Conservation (phyloP, 2,113 vertebrate species). For the Zosterops lateralis region DNA sequence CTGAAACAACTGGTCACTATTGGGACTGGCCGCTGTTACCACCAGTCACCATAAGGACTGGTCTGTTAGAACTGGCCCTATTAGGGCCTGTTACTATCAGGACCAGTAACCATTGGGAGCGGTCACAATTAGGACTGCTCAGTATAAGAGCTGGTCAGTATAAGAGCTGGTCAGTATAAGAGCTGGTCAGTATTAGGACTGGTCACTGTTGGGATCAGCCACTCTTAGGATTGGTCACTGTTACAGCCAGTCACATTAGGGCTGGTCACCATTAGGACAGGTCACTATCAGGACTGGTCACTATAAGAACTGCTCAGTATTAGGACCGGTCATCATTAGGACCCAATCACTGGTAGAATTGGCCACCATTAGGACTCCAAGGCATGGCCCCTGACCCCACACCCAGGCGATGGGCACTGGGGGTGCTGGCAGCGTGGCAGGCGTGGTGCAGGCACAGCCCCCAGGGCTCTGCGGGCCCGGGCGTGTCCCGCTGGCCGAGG, state of each 20-base stretch:
- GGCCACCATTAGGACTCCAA: too few species aligned
- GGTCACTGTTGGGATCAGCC: not conserved
- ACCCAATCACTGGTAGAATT: rapidly evolving
- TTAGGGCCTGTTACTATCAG: rapidly evolving
- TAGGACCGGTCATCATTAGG: not conserved
- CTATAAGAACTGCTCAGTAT: not conserved
- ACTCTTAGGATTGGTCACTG: too few species aligned
- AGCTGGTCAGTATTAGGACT: rapidly evolving
- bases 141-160: not conserved
- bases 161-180: too few species aligned
- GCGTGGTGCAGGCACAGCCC: not conserved
- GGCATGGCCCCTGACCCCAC: rapidly evolving
- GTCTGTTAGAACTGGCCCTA: rapidly evolving
- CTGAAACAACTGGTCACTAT: rapidly evolving
- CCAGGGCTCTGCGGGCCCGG: rapidly evolving
- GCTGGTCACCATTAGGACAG: rapidly evolving
- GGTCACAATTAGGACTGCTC: not conserved
- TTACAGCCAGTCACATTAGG: too few species aligned
- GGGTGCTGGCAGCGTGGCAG: rapidly evolving
- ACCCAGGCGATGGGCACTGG: rapidly evolving
- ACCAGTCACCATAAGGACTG: rapidly evolving
- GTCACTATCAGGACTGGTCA: too few species aligned
- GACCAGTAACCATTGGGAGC: rapidly evolving
- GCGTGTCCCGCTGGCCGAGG: rapidly evolving
- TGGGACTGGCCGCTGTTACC: rapidly evolving